These are phyloP conservation scores for Pollimyrus isidori DNA, from an alignment of 2,113 vertebrate genomes.

Conservation along the genomic window DNA sequence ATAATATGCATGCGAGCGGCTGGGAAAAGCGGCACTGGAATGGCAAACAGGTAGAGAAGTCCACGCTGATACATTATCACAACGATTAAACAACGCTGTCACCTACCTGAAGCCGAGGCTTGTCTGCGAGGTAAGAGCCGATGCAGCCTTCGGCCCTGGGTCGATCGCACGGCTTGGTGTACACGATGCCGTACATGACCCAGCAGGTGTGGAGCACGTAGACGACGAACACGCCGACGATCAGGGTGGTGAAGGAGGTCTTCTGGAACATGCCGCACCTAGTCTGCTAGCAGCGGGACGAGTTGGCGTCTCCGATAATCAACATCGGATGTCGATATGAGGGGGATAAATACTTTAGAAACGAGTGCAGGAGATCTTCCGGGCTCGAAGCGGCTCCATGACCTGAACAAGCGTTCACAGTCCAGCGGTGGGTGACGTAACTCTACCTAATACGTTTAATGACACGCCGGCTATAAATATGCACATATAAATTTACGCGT, in stretches of 20 bases:
- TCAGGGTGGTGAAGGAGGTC: slow-evolving; percentile 81
- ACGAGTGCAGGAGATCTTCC: neutral
- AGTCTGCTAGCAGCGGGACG: neutral
- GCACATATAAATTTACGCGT: neutral
- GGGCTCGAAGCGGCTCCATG: neutral
- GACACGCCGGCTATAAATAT: neutral
- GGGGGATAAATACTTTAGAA: neutral
- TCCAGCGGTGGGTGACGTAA: neutral
- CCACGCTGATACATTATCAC: neutral
- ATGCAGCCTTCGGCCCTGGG: slow-evolving; percentile 64
- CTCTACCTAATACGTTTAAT: neutral
- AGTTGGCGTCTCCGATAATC: neutral
- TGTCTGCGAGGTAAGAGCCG: slow-evolving; percentile 71
- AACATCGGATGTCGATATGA: neutral
- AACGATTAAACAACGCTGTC: neutral
- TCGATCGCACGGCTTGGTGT: slow-evolving; percentile 79
- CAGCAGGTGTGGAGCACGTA: slow-evolving; percentile 94
- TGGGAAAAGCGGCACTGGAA: neutral
- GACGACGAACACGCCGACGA: slow-evolving; percentile 83
- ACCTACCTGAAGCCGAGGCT: slow-evolving; percentile 80
- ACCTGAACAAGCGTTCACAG: neutral
- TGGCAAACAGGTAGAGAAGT: neutral
- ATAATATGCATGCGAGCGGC: neutral
- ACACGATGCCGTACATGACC: slow-evolving; percentile 96
- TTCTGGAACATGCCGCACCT: slow-evolving; percentile 57